Percentiles rank a stretch among this genome's conserved stretches.
phyloP scores from a whole-genome alignment of 2,888 invertebrate genomes.

The Nymphalis c-album region DNA sequence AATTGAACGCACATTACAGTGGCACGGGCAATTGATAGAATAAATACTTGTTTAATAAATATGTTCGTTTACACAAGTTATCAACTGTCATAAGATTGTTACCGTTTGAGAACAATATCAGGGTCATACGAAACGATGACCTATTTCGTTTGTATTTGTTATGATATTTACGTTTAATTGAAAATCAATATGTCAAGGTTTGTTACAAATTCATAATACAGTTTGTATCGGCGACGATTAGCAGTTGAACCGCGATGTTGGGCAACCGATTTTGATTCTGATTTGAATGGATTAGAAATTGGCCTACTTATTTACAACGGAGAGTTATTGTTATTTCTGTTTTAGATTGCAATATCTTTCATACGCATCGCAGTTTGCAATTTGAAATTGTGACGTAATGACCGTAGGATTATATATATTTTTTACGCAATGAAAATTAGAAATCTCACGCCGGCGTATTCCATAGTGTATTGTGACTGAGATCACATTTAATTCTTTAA shows the following conservation, averaged over 20 bases:
- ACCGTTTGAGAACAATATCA: constrained; percentile 2
- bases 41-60: constrained; percentile 5
- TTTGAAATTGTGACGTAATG: not conserved
- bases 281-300: constrained; percentile 63
- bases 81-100: not conserved
- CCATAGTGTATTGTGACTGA: too few species aligned
- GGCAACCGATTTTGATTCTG: constrained; percentile 43
- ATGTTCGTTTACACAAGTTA: constrained; percentile 4
- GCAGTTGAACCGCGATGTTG: constrained; percentile 16
- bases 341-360: constrained; percentile 43
- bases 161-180: constrained; percentile 10
- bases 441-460: too few species aligned
- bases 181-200: constrained; percentile 26
- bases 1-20: not conserved
- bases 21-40: not conserved
- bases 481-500: too few species aligned
- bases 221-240: constrained; percentile 21
- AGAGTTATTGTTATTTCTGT: constrained; percentile 49
- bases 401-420: not conserved
- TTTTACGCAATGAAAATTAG: too few species aligned
- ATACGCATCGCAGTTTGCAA: constrained; percentile 36
- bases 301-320: constrained; percentile 55
- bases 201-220: constrained; percentile 16
- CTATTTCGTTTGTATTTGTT: constrained; percentile 16
- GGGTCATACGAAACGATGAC: constrained; percentile 20